Evolutionary conservation across 2,113 vertebrate genomes (phyloP).

Genomic region (Aviceda subcristata): DNA sequence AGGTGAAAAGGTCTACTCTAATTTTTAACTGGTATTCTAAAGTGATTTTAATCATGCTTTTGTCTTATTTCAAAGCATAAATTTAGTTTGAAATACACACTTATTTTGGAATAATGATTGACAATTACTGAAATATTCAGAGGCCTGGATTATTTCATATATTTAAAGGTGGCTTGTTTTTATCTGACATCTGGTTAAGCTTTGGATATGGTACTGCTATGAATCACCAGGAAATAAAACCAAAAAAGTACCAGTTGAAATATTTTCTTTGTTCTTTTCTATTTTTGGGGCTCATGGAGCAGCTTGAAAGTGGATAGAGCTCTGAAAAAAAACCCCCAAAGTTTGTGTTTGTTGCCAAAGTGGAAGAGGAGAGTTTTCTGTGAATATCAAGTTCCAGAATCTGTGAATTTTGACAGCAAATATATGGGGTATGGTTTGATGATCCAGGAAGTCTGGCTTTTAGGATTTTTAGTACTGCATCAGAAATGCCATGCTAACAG

Average conservation of each 20-base stretch:
- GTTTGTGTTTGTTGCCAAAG: background rate
- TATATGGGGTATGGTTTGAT: background rate
- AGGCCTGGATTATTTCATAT: background rate
- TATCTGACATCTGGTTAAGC: background rate
- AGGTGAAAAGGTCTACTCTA: background rate
- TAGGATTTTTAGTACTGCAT: background rate
- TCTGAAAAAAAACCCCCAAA: background rate
- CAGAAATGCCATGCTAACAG: background rate
- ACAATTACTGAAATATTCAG: background rate
- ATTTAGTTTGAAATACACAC: background rate
- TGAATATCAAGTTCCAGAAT: background rate
- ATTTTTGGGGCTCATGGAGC: background rate
- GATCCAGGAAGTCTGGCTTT: background rate
- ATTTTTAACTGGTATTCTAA: background rate
- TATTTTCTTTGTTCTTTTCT: background rate
- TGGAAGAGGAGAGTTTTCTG: background rate
- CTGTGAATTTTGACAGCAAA: background rate
- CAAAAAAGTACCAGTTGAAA: background rate
- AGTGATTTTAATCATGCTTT: background rate
- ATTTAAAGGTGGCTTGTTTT: background rate
- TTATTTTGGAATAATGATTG: background rate
- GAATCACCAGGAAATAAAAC: background rate
- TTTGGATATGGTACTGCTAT: background rate
- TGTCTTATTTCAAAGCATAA: background rate
- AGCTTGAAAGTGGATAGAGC: background rate